These are phyloP conservation scores for Melipona bicolor DNA, from an alignment of 2,888 invertebrate genomes.

Conservation along the genomic window DNA sequence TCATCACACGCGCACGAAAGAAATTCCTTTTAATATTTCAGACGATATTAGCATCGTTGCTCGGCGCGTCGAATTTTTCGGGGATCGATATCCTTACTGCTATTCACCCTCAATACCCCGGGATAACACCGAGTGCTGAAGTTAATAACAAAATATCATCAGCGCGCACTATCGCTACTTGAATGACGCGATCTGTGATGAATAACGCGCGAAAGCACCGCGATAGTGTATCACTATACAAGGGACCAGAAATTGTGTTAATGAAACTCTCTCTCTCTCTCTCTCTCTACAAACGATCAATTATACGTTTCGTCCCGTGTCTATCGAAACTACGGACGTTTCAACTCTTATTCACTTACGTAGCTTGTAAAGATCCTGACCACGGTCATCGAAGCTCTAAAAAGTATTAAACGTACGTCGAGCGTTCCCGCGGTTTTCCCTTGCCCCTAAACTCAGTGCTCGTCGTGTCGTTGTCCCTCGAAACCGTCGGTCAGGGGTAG, in stretches of 20 bases:
- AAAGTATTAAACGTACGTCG: slow-evolving; percentile 3
- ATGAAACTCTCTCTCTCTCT: not conserved
- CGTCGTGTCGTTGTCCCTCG: not conserved
- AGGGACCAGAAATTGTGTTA: not conserved
- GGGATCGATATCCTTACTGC: not conserved
- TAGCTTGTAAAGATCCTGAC: too few species aligned
- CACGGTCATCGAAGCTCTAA: not conserved
- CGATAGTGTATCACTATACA: too few species aligned
- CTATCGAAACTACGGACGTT: too few species aligned
- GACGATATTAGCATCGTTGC: not conserved
- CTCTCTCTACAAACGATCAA: slow-evolving; percentile 1
- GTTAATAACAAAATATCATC: not conserved
- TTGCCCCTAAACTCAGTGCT: not conserved
- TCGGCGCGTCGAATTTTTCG: not conserved
- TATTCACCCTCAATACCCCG: not conserved
- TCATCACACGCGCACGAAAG: slow-evolving; percentile 12
- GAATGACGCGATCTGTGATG: too few species aligned
- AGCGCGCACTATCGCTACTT: not conserved
- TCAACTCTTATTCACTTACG: too few species aligned
- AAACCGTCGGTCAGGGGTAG: not conserved
- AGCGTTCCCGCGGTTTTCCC: not conserved
- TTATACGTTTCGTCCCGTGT: slow-evolving; percentile 16
- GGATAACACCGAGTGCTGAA: not conserved
- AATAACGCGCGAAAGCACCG: not conserved
- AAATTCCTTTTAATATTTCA: slow-evolving; percentile 27